Evolutionary conservation across 2,888 invertebrate genomes (phyloP).

Genomic region (Fissipunctia ypsillon): DNA sequence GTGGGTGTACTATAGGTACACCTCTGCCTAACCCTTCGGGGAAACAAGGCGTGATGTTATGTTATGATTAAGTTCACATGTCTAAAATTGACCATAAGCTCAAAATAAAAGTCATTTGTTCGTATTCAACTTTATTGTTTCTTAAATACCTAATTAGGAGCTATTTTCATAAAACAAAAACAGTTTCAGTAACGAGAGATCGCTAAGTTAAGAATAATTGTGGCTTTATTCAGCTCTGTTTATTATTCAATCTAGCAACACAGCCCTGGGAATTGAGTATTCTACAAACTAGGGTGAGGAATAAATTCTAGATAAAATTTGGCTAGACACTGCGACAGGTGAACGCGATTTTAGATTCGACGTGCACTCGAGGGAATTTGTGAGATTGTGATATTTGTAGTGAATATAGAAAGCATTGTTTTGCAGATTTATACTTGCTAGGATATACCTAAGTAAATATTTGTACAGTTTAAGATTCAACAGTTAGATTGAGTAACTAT

Average conservation of each 20-base stretch:
- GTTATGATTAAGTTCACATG: too few species aligned
- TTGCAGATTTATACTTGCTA: not conserved
- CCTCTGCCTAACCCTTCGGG: too few species aligned
- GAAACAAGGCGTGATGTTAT: too few species aligned
- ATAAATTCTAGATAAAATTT: constrained; percentile 54
- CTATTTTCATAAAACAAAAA: constrained; percentile 1
- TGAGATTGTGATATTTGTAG: constrained; percentile 42
- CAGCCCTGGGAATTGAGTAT: constrained; percentile 15
- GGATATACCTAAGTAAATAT: not conserved
- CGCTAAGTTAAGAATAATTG: constrained; percentile 8
- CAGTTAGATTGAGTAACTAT: not conserved
- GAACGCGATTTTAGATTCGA: constrained; percentile 50
- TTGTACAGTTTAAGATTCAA: not conserved
- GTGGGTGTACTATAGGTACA: too few species aligned
- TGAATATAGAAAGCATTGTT: constrained; percentile 41
- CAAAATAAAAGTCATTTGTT: not conserved
- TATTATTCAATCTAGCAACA: constrained; percentile 24
- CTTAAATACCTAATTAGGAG: not conserved
- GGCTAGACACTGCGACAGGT: constrained; percentile 58
- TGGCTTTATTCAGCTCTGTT: constrained; percentile 15
- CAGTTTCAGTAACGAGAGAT: constrained; percentile 5
- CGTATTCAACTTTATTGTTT: not conserved
- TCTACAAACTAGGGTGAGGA: constrained; percentile 26
- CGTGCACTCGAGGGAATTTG: constrained; percentile 34
- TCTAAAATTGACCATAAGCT: not conserved